Percentiles rank a stretch among this genome's conserved stretches.
Conservation (phyloP, 1,140 invertebrate species). For the Temnothorax longispinosus region DNA sequence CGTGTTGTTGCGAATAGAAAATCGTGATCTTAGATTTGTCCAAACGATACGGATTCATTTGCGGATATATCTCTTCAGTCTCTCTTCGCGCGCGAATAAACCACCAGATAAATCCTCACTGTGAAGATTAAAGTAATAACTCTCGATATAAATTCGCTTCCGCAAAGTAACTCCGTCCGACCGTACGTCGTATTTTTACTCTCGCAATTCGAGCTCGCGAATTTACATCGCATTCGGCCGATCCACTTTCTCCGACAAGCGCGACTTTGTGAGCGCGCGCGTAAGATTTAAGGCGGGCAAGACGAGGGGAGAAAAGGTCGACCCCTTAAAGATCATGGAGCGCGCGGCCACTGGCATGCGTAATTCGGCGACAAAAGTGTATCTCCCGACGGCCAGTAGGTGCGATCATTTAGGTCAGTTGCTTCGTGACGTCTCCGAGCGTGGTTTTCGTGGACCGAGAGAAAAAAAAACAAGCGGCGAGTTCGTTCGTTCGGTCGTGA, state of each 20-base stretch:
- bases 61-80: neutral
- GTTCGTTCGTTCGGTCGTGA: constrained; percentile 44
- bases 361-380: constrained; percentile 69
- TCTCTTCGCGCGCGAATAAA: neutral
- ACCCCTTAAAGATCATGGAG: constrained; percentile 16
- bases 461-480: neutral
- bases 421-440: constrained; percentile 48
- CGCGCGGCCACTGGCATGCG: constrained; percentile 14
- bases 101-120: neutral
- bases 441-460: constrained; percentile 45
- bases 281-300: constrained; percentile 3
- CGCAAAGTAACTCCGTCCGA: neutral
- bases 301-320: constrained; percentile 29
- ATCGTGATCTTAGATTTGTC: neutral
- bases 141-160: neutral
- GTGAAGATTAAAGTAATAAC: neutral
- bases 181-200: neutral
- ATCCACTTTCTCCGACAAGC: constrained; percentile 67
- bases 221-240: constrained; percentile 11
- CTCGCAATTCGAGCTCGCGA: neutral
- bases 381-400: constrained; percentile 65
- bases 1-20: constrained; percentile 4
- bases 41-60: constrained; percentile 24
- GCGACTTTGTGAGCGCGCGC: neutral
- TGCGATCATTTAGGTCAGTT: constrained; percentile 78